These are phyloP conservation scores for Eutolmus rufibarbis DNA, from an alignment of 2,888 invertebrate genomes.

Conservation along the genomic window DNA sequence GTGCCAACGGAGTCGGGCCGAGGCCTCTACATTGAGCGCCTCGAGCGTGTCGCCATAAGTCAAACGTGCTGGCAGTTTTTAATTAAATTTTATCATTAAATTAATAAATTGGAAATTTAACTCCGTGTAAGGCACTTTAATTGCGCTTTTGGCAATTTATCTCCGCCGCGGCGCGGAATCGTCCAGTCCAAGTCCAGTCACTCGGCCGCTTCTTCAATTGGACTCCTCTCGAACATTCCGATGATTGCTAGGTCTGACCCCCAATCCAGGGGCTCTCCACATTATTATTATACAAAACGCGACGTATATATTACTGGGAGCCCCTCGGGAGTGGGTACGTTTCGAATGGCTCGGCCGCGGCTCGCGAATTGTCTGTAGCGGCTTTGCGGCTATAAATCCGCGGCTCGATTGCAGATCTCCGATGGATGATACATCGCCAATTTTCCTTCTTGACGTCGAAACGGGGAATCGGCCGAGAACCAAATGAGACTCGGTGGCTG, in stretches of 20 bases:
- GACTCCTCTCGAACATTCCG: slow-evolving; percentile 4
- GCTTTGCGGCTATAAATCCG: slow-evolving; percentile 3
- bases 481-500: neutral
- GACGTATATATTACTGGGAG: neutral
- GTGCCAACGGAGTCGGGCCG: neutral
- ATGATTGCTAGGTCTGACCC: slow-evolving; percentile 33
- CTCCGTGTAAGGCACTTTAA: slow-evolving; percentile 21
- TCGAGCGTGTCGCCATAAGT: slow-evolving; percentile 13
- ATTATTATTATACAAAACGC: slow-evolving; percentile 25
- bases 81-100: slow-evolving; percentile 35
- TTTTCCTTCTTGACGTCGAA: slow-evolving; percentile 4
- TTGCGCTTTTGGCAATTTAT: slow-evolving; percentile 28
- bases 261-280: neutral
- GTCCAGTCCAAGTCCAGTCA: neutral
- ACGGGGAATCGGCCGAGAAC: neutral
- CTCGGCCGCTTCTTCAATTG: neutral
- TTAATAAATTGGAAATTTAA: slow-evolving; percentile 35
- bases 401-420: neutral
- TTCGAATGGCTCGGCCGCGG: neutral
- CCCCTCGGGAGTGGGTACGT: neutral
- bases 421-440: slow-evolving; percentile 7
- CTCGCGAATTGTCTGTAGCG: neutral
- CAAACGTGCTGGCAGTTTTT: slow-evolving; percentile 29
- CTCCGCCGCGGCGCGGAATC: neutral
- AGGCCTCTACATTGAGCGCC: neutral